These are phyloP conservation scores for Sebastes taczanowskii DNA, from an alignment of 2,797 vertebrate genomes.

Conservation along the genomic window DNA sequence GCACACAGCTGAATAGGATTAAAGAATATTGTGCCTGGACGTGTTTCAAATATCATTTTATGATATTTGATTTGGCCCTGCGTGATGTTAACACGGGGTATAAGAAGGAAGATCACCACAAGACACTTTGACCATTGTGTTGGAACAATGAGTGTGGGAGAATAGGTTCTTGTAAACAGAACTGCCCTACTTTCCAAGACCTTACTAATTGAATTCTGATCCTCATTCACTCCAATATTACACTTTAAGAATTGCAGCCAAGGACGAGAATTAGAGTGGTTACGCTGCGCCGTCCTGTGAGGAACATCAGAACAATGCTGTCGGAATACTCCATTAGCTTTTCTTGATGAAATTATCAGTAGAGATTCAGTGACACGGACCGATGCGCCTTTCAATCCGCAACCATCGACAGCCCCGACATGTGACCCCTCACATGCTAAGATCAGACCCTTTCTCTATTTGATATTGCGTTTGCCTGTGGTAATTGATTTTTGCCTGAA, in stretches of 20 bases:
- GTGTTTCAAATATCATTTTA: constrained; percentile 1
- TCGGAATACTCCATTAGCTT: constrained; percentile 35
- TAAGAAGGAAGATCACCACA: background rate
- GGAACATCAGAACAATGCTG: constrained; percentile 35
- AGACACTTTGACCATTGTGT: constrained; percentile 13
- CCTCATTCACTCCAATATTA: constrained; percentile 33
- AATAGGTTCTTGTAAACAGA: constrained; percentile 35
- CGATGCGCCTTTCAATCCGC: constrained; percentile 27
- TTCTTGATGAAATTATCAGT: constrained; percentile 55
- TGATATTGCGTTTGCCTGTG: constrained; percentile 43
- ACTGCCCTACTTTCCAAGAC: constrained; percentile 50
- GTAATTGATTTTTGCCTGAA: constrained; percentile 74
- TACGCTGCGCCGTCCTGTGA: constrained; percentile 9
- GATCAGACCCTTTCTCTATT: constrained; percentile 48
- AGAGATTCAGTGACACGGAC: constrained; percentile 63
- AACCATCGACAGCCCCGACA: constrained; percentile 14
- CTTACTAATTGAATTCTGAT: constrained; percentile 43
- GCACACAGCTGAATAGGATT: background rate
- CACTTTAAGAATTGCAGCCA: constrained; percentile 39
- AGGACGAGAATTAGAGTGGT: constrained; percentile 38
- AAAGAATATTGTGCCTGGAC: background rate
- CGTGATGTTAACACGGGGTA: background rate
- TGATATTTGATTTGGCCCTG: background rate
- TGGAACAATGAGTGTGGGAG: constrained; percentile 14
- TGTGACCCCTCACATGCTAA: constrained; percentile 40